Evolutionary conservation across 2,113 vertebrate genomes (phyloP).

Genomic region (Elachura formosa): DNA sequence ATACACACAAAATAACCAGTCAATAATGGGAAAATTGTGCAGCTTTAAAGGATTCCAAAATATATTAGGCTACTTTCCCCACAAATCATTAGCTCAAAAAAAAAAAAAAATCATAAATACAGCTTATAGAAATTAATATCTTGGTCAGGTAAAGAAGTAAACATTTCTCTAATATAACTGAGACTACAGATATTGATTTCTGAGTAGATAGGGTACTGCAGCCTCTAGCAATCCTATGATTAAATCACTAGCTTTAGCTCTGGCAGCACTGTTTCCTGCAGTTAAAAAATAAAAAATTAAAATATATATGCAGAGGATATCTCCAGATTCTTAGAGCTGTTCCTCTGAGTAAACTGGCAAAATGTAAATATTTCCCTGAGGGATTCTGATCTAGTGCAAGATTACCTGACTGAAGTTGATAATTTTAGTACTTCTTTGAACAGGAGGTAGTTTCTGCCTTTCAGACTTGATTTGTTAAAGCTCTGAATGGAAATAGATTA

Average conservation of each 20-base stretch:
- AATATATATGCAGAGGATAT: conserved; percentile 44
- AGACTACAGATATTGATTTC: conserved; percentile 71
- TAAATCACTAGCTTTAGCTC: conserved; percentile 70
- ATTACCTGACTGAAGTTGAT: conserved; percentile 66
- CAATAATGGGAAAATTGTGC: not conserved
- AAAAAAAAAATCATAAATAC: not conserved
- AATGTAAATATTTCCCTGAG: conserved; percentile 69
- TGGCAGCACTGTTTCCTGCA: conserved; percentile 63
- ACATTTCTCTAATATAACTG: conserved; percentile 68
- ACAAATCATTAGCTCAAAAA: conserved; percentile 22
- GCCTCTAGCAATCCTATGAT: conserved; percentile 70
- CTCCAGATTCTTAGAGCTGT: conserved; percentile 55
- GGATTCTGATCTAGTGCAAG: conserved; percentile 58
- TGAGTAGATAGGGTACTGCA: conserved; percentile 63
- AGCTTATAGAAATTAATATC: conserved; percentile 70
- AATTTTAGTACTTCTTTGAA: conserved; percentile 60
- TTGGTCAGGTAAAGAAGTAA: conserved; percentile 63
- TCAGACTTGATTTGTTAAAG: conserved; percentile 40
- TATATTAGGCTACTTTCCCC: conserved; percentile 14
- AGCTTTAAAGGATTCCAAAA: conserved; percentile 25
- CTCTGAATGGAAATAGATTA: conserved; percentile 51
- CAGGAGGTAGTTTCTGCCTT: conserved; percentile 38
- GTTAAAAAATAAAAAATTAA: not conserved
- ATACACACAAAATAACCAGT: conserved; percentile 20
- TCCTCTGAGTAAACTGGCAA: conserved; percentile 67